Evolutionary conservation across 2,888 invertebrate species (phyloP), one percentile per base, ranked within the genome.

Genomic region (Neoscelio sp.): DNA sequence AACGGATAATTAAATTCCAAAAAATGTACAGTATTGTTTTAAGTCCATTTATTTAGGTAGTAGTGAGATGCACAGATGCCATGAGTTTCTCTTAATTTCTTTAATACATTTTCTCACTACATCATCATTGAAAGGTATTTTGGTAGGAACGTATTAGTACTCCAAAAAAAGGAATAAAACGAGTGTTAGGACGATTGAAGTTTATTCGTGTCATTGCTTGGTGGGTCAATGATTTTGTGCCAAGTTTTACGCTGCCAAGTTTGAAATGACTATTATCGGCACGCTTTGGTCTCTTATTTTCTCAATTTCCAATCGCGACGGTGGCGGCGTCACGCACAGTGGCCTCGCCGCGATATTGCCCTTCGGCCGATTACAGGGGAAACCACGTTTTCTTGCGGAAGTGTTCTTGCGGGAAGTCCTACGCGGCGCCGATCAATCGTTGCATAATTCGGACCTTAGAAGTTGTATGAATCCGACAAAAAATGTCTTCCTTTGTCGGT

Each of bases 311-410:
- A 71, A 77, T 60, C 48, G 62, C 62, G 65, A 58, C 48, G 13
- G 26, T 56, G 58, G 26, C 64, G 40, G 42, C 67, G 78, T 78
- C 62, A 78, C 73, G 73, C 78, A 67, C 17, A 17, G 48, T 74
- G 62, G 54, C 48, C 67, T 52, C 74, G 64, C 42, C 73, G 52
- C 70, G 80, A 77, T 65, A 74, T 74, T 78, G 56, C 80, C 40
- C 35, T 62, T 73, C 71, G 75, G 48, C 71, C 62, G 62, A 75
- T 84, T 81, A 81, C 79, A 77, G 77, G 75, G 81, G 77, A 81
- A 81, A 82, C 54, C 74, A 77, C 54, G 76, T 82, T 83, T 80
- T 79, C 80, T 83, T 80, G 76, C 82, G 85, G 85, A 85, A 85
- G 83, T 84, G 73, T 68, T 68, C 52, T 62, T 70, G 67, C 74